Evolutionary conservation across 2,797 vertebrate species (phyloP).

Genomic region (Gymnothorax reevesii): DNA sequence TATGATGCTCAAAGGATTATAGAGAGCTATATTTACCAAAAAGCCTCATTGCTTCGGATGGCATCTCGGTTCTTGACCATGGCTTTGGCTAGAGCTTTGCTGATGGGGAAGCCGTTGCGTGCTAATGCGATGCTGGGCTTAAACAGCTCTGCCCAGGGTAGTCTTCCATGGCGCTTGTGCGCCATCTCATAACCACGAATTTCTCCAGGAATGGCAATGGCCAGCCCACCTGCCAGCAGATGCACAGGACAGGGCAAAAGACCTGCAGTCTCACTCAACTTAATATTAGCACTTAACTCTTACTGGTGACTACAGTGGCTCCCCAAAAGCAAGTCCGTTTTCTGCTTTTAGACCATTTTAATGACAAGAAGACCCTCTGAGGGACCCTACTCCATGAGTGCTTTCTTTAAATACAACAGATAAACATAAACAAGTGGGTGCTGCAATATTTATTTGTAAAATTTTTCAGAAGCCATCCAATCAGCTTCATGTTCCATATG

Average conservation of each 20-base stretch:
- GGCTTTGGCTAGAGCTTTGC: conserved; percentile 76
- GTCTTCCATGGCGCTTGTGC: conserved; percentile 82
- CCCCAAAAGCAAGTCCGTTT: not conserved
- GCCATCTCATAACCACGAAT: conserved; percentile 89
- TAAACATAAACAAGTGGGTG: not conserved
- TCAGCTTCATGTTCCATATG: not conserved
- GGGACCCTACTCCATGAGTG: not conserved
- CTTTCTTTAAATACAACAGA: not conserved
- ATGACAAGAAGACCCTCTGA: not conserved
- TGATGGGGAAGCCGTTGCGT: conserved; percentile 81
- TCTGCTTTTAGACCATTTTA: not conserved
- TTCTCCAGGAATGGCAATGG: conserved; percentile 92
- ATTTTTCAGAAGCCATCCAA: not conserved
- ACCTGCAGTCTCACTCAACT: not conserved
- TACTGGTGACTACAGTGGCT: not conserved
- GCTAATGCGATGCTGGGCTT: conserved; percentile 87
- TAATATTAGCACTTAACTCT: not conserved
- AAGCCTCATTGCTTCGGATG: conserved; percentile 61
- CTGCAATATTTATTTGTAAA: not conserved
- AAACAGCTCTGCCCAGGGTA: conserved; percentile 89
- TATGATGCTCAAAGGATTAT: not conserved
- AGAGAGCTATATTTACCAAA: conserved; percentile 76
- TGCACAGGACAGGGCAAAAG: not conserved
- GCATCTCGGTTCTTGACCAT: conserved; percentile 48
- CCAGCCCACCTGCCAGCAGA: conserved; percentile 77